Conservation (phyloP, 2,113 vertebrate species). For the Chamaea fasciata region DNA sequence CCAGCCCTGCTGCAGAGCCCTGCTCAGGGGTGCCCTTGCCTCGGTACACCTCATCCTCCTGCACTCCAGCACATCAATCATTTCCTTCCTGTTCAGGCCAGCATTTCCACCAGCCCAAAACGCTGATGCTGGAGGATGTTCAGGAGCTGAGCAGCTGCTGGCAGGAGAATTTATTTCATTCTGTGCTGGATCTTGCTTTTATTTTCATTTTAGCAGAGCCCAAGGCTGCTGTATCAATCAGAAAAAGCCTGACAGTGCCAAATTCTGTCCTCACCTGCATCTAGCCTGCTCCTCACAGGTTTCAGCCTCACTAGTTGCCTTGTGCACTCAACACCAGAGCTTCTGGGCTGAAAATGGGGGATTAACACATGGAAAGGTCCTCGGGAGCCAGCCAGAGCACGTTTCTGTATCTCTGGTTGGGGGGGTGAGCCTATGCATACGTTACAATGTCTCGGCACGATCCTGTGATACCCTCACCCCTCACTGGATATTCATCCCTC, state of each 20-base stretch:
- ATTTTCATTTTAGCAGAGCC: background rate
- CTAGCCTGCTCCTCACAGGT: background rate
- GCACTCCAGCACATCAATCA: background rate
- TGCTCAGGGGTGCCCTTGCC: background rate
- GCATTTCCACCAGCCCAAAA: background rate
- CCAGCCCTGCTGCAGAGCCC: background rate
- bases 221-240: background rate
- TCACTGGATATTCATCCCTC: background rate
- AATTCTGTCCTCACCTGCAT: accelerated
- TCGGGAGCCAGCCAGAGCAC: background rate
- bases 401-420: background rate
- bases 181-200: background rate
- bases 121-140: background rate
- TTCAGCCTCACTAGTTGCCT: background rate
- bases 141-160: background rate
- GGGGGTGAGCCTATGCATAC: background rate
- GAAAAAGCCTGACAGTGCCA: background rate
- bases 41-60: background rate
- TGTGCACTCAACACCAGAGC: background rate
- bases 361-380: background rate
- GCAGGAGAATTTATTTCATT: background rate
- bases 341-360: background rate
- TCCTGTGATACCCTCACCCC: background rate
- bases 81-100: background rate
- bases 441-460: accelerated